Base-by-base conservation (phyloP, 2,888 invertebrate species). In the Volucella bombylans region DNA sequence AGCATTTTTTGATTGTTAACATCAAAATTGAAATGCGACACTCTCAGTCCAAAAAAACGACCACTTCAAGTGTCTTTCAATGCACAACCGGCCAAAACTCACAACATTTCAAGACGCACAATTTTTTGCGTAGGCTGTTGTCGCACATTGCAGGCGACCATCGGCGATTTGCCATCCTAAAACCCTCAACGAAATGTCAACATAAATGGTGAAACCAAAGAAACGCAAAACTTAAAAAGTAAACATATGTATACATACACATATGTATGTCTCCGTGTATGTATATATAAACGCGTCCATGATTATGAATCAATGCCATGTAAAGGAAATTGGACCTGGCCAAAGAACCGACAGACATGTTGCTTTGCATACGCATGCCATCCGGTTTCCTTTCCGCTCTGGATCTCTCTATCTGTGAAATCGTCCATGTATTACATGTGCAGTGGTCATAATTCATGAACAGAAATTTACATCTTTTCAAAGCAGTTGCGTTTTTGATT, bases 301-400 rank as follows among this genome's bases (percentile, higher is more conserved):
- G 85, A 85, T 85, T 81, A 85, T 85, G 85, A 85, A 85, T 85
- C 85, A 85, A 85, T 85, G 81, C 85, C 85, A 85, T 85, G 81
- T 85, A 81, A 85, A 77, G 81, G 85, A 85, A 85, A 85, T 81
- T 76, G 85, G 76, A 81, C 81, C 85, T 85, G 38, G 71, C 67
- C 76, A 67, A 74, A 76, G 68, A 74, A 72, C 31, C 31, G 72
- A 68, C 50, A 57, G 72, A 77, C 85, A 85, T 77, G 81, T 77
- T 77, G 65, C 45, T 80, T 76, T 76, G 76, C 81, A 81, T 77
- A 85, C 77, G 81, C 81, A 85, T 85, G 81, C 81, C 81, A 81
- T 76, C 68, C 57, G 43, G 49, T 76, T 83, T 72, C 61, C 52
- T 59, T 39, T 18, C 50, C 62, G 39, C 55, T 4, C 43, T 11